Evolutionary conservation across 1,140 invertebrate species (phyloP).

Genomic region (Bombus cullumanus): DNA sequence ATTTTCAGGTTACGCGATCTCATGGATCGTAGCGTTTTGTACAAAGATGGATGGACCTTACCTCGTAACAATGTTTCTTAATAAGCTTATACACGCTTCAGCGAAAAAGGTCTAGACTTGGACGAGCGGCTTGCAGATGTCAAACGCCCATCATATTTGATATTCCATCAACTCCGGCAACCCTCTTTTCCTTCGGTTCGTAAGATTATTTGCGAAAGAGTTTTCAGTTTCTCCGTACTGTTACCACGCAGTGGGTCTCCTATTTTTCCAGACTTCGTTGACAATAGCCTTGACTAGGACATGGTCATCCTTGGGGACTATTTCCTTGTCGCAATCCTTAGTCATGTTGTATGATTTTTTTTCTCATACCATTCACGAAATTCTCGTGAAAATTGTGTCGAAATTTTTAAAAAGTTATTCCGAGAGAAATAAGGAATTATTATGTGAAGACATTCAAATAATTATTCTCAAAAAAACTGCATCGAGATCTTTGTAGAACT

Average conservation of each 20-base stretch:
- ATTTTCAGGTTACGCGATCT: background rate
- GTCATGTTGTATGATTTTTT: background rate
- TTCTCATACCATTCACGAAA: background rate
- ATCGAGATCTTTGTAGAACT: too few relatives aligned
- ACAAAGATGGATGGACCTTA: conserved; percentile 47
- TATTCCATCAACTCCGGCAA: conserved; percentile 63
- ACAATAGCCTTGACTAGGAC: conserved; percentile 64
- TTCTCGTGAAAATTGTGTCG: background rate
- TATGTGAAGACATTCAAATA: background rate
- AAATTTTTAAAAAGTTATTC: background rate
- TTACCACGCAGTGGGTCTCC: conserved; percentile 53
- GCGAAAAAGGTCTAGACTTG: conserved; percentile 69
- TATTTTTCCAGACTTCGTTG: conserved; percentile 60
- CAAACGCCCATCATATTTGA: conserved; percentile 80
- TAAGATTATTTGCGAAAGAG: conserved; percentile 80
- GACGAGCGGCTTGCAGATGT: conserved; percentile 74
- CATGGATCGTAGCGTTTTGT: conserved; percentile 10
- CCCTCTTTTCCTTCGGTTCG: conserved; percentile 54
- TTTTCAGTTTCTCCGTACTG: conserved; percentile 70
- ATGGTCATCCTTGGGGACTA: conserved; percentile 13
- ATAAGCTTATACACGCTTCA: conserved; percentile 81
- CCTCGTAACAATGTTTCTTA: conserved; percentile 79
- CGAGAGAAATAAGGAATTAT: background rate
- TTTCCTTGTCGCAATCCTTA: conserved; percentile 43
- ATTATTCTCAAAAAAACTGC: background rate